Base-by-base conservation (phyloP, 2,797 vertebrate genomes). In the Cynopterus sphinx region DNA sequence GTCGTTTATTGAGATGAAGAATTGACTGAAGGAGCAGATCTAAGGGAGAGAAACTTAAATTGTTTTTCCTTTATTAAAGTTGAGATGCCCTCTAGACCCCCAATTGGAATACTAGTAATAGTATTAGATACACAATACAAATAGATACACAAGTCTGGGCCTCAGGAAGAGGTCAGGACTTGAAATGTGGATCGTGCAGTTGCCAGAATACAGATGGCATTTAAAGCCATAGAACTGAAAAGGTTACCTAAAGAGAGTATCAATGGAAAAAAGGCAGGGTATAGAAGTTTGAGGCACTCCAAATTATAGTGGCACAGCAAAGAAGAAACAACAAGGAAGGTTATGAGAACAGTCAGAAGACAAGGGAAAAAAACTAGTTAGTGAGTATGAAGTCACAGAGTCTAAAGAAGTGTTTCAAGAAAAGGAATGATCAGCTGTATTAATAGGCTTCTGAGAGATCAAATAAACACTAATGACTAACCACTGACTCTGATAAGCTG, bases 171-270 rank as follows among this genome's bases (percentile, higher is more conserved):
- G 33, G 28, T 65, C 51, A 65, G 53, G 67, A 8, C 57, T 93
- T 77, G n/a, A 57, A 43, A 93, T 26, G 33, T 28, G 2, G 36
- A 84, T 91, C 63, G 90, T 28, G 28, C 49, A 94, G 33, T 12
- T 83, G 49, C 82, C 46, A 95, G 33, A 70, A 91, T 26, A 86
- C 0, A 68, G 43, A 59, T 15, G 28, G 53, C 67, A 87, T 46
- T 94, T 43, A 92, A 79, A 96, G 17, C n/a, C 65, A 79, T 5
- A 33, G 33, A 93, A 68, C 9, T 85, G 36, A 95, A 61, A n/a
- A 87, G 26, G 5, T 68, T 89, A 78, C 55, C 36, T 17, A 87
- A 26, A 57, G 89, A 84, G 24, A 68, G 17, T 17, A 70, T 6
- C 46, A 5, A 77, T 13, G 17, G 12, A 43, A 68, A 93, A 81